Percentiles rank a stretch among this genome's conserved stretches.
phyloP scores from a whole-genome alignment of 2,888 invertebrate species.

The Sphaerophoria taeniata region DNA sequence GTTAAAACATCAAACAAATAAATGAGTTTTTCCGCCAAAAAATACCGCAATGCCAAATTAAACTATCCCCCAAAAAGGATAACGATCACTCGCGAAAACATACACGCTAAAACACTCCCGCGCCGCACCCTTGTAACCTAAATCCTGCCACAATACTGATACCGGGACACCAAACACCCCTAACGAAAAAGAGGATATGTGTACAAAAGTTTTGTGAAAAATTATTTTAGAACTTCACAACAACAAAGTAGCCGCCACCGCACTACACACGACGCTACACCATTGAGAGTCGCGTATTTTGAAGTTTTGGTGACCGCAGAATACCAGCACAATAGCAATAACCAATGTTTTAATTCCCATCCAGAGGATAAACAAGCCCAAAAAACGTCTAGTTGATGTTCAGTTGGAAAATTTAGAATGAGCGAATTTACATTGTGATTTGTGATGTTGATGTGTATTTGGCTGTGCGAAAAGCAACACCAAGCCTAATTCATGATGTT shows the following conservation, averaged over 20 bases:
- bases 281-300: slow-evolving; percentile 9
- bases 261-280: slow-evolving; percentile 1
- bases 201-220: slow-evolving; percentile 23
- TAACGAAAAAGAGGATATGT: background rate
- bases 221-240: slow-evolving; percentile 60
- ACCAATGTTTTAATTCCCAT: slow-evolving; percentile 67
- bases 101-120: background rate
- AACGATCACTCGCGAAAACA: slow-evolving; percentile 1
- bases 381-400: slow-evolving; percentile 22
- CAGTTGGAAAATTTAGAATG: slow-evolving; percentile 27
- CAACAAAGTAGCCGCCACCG: slow-evolving; percentile 21
- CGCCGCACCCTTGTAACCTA: background rate
- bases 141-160: background rate
- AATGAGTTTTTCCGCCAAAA: slow-evolving; percentile 52
- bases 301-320: slow-evolving; percentile 59
- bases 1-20: slow-evolving; percentile 65
- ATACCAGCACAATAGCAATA: slow-evolving; percentile 56
- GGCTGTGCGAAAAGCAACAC: slow-evolving; percentile 25
- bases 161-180: background rate
- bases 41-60: slow-evolving; percentile 58
- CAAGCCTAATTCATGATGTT: background rate
- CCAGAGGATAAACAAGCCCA: slow-evolving; percentile 62
- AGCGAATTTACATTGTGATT: slow-evolving; percentile 39
- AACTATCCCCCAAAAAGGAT: slow-evolving; percentile 50
- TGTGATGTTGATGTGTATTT: slow-evolving; percentile 7